These are phyloP conservation scores for Mesorhabditis spiculigera DNA, from an alignment of 2,888 invertebrate genomes.

Conservation along the genomic window DNA sequence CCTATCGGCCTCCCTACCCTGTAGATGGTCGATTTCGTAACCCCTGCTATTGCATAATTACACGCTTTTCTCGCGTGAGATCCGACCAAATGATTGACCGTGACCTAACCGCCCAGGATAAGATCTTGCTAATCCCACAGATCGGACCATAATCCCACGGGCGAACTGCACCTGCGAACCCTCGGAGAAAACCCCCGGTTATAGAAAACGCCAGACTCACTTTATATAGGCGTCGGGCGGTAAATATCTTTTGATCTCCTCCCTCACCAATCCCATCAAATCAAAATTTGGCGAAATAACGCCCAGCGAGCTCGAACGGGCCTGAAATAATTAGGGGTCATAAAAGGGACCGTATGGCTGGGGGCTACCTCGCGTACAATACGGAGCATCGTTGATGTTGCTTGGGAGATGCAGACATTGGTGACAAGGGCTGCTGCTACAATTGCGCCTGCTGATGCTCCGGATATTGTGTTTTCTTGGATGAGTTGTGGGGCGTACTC, in stretches of 20 bases:
- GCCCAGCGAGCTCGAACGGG: conserved; percentile 81
- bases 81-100: too few species aligned
- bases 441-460: conserved; percentile 87
- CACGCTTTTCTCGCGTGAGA: too few species aligned
- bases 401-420: conserved; percentile 68
- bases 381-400: conserved; percentile 83
- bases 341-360: neutral
- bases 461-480: conserved; percentile 72
- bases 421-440: conserved; percentile 61
- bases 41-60: too few species aligned
- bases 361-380: conserved; percentile 72
- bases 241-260: conserved; percentile 73
- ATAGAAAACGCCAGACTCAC: conserved; percentile 16
- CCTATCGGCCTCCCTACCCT: too few species aligned
- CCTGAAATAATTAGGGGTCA: conserved; percentile 66
- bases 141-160: too few species aligned
- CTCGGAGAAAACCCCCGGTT: too few species aligned
- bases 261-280: conserved; percentile 80
- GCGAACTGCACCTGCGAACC: too few species aligned
- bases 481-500: conserved; percentile 55
- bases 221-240: conserved; percentile 77
- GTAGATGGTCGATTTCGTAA: too few species aligned
- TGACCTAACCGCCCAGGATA: too few species aligned
- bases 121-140: too few species aligned
- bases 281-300: conserved; percentile 95